Evolutionary conservation across 2,113 vertebrate genomes (phyloP).

Genomic region (Oreochromis aureus): DNA sequence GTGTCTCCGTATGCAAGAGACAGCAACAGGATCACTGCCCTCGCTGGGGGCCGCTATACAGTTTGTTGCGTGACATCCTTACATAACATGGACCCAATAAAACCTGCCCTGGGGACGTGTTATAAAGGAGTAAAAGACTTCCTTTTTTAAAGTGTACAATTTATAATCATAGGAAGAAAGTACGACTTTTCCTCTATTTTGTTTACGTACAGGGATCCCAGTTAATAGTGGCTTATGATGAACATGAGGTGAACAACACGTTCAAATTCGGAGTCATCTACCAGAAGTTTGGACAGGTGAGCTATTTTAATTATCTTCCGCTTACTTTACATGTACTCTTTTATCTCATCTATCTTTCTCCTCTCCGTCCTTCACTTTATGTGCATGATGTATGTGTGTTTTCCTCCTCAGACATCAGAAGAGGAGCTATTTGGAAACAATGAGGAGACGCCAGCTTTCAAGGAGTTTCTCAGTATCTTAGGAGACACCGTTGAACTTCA

Average conservation of each 20-base stretch:
- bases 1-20: constrained; percentile 25
- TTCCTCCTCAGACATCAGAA: constrained; percentile 80
- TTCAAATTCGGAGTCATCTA: constrained; percentile 97
- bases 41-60: constrained; percentile 10
- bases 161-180: background rate
- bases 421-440: constrained; percentile 91
- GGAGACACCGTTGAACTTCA: constrained; percentile 88
- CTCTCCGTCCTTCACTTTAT: background rate
- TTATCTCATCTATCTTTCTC: background rate
- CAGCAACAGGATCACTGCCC: background rate
- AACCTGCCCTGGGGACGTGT: constrained; percentile 16
- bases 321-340: background rate
- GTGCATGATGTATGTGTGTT: background rate
- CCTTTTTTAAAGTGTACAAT: background rate
- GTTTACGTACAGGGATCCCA: constrained; percentile 81
- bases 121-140: background rate
- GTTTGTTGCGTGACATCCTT: constrained; percentile 35
- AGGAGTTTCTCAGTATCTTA: constrained; percentile 84
- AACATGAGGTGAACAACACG: constrained; percentile 95
- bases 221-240: constrained; percentile 91
- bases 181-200: background rate
- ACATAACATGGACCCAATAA: constrained; percentile 7
- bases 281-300: constrained; percentile 93
- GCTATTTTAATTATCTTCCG: background rate
- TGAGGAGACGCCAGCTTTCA: constrained; percentile 85